Base-by-base conservation (phyloP, 2,113 vertebrate species). In the Opisthocomus hoazin region DNA sequence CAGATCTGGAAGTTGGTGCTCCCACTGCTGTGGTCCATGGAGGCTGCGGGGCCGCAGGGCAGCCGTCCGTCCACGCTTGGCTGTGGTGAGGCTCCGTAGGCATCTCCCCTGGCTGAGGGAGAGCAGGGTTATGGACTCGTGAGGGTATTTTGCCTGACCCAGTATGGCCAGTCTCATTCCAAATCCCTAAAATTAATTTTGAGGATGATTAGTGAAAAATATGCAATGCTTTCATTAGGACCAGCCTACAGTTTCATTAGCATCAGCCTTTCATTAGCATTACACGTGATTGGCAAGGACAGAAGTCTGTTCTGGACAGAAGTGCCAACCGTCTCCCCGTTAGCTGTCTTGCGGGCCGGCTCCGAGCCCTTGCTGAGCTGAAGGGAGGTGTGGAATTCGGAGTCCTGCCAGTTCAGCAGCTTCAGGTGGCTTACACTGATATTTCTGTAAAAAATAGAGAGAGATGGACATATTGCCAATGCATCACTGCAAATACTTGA, bases 301-400 rank as follows among this genome's bases (percentile, higher is more conserved):
- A 58, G 60, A 32, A 43, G 43, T 9, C 54, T 29, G 57, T 53
- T 32, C 12, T 34, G n/a, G 56, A 9, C 8, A 15, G 41, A n/a
- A n/a, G n/a, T n/a, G n/a, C n/a, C n/a, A n/a, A n/a, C n/a, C n/a
- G n/a, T n/a, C n/a, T n/a, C n/a, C n/a, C n/a, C n/a, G n/a, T n/a
- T n/a, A n/a, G n/a, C n/a, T n/a, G n/a, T n/a, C n/a, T n/a, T n/a
- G 15, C 2, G 2, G 21, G 26, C n/a, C 26, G 11, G 19, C 50
- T 43, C 57, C 65, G 1, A 37, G 45, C 37, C 45, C 23, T 17
- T 29, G 4, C 15, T 37, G 66, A 85, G 60, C 58, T n/a, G 9
- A 20, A 46, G 45, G 18, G 34, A 68, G 45, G 11, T 27, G 32
- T 0, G 3, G 27, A n/a, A 54, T 48, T 68, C 0, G 0, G 30